Evolutionary conservation across 2,888 invertebrate genomes (phyloP), one percentile per base, ranked within the genome.

Genomic region (Liopterus haemorrhoidalis): DNA sequence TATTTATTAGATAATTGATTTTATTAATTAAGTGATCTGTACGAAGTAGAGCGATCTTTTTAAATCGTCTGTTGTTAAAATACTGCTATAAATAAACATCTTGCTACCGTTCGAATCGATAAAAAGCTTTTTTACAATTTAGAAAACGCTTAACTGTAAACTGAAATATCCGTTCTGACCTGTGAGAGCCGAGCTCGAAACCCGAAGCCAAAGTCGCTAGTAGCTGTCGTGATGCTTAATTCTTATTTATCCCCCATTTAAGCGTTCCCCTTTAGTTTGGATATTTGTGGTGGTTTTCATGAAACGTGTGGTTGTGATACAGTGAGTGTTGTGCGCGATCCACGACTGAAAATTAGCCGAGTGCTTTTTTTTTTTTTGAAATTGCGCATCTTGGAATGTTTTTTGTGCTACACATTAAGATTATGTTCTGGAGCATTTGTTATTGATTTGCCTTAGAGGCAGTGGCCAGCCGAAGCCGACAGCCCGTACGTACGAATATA

Each of bases 371-470:
- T n/a, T n/a, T n/a, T n/a, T n/a, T n/a, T n/a, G n/a, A n/a, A n/a
- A n/a, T n/a, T 28, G 21, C 16, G 20, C 39, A 32, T 45, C 45
- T 45, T 39, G 33, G 39, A 45, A 45, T 33, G 32, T 32, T 39
- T n/a, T n/a, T n/a, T n/a, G n/a, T n/a, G n/a, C n/a, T n/a, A n/a
- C 32, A 20, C 39, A 39, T 45, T 39, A 45, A 39, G 39, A 39
- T 45, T 45, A 32, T 39, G 33, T 39, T 39, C 45, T 32, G 45
- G 45, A 39, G 45, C 45, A 45, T 45, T 57, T 55, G 63, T 63
- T 69, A 69, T 69, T 66, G 69, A 69, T 69, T 69, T 63, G 67
- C 62, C 66, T 67, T 61, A 65, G 65, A 68, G 68, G 68, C 67
- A 67, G 65, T 68, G 68, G 66, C 62, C 66, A 66, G 64, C 66